Evolutionary conservation across 2,888 invertebrate species (phyloP), one percentile per base, ranked within the genome.

Genomic region (Scaptomyza tumidula): DNA sequence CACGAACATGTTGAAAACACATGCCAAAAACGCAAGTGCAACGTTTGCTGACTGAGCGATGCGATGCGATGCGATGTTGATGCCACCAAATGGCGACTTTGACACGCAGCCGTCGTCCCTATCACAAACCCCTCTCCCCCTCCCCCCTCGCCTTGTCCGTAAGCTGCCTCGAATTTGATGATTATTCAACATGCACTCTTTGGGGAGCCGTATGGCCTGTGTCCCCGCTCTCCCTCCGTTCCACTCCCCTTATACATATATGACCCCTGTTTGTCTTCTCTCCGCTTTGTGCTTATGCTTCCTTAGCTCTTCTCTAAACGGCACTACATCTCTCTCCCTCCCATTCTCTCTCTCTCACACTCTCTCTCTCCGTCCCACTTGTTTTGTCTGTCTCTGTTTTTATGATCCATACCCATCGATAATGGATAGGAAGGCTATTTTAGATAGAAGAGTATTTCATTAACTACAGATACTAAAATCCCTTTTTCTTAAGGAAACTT

Each of bases 181-280:
- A 90, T 90, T 90, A 90, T 90, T 89, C 90, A 90, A 90, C 90
- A 90, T 83, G 73, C 81, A 74, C 83, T 89, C 90, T 84, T 65
- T 77, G 56, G 90, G 90, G 90, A 90, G 78, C 62, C 80, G 67
- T 81, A 83, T 80, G 83, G 63, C 76, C 75, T 63, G 43, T 60
- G 45, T 63, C 50, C 41, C 46, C 54, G 24, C 37, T 45, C 14
- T 1, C 0, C 39, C 14, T 9, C 14, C 39, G 7, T 6, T 10
- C 6, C 37, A 14, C 1, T 11, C 19, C 19, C 19, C 19, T 19
- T 19, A 19, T 19, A 19, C 19, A 19, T 24, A 19, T 24, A 35
- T n/a, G 27, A 6, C 52, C 54, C 37, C 37, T 11, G 13, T 3
- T 16, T 9, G 16, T 33, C 14, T 4, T 29, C 37, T 4, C 11